Base-by-base conservation (phyloP, 2,888 invertebrate species). In the Dichetophora obliterata region DNA sequence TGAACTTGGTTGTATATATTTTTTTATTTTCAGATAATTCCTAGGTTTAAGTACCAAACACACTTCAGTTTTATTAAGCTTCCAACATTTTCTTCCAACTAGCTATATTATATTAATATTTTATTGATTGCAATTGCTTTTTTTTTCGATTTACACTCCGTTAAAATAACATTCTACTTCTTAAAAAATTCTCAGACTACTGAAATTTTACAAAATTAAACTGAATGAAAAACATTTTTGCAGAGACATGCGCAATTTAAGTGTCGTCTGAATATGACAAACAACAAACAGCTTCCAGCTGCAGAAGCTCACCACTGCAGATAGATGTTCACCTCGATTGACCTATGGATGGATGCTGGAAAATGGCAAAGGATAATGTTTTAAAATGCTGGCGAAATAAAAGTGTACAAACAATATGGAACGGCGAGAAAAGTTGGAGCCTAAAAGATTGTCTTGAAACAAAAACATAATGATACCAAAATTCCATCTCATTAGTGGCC, bases 141-240 rank as follows among this genome's bases (percentile, higher is more conserved):
- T 59, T 9, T 14, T 8, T 2, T 2, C 8, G 6, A 54, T 14
- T 24, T 24, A 22, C 22, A 24, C 24, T 27, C 11, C 57, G 57
- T 43, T 43, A 43, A 6, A n/a, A 19, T 19, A n/a, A 19, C 22
- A 54, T 19, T 54, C 22, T 54, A 19, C 22, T 54, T 54, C n/a
- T 54, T 54, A 8, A 54, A 54, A 54, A 54, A 54, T 19, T 54
- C n/a, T 19, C 27, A 16, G 31, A 63, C 57, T 59, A 37, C 19
- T 14, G n/a, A 34, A 37, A 71, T 34, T 34, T 57, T 34, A 22
- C 71, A 24, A 22, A 54, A 74, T 48, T 37, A 52, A 63, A 37
- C 24, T 75, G 75, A 75, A 75, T 75, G 75, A 75, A 75, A 68
- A 68, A 75, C 68, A 54, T 50, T 69, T 71, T 74, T 76, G 76